phyloP scores from a whole-genome alignment of 2,888 invertebrate species.

The Chymomyza procnemis region DNA sequence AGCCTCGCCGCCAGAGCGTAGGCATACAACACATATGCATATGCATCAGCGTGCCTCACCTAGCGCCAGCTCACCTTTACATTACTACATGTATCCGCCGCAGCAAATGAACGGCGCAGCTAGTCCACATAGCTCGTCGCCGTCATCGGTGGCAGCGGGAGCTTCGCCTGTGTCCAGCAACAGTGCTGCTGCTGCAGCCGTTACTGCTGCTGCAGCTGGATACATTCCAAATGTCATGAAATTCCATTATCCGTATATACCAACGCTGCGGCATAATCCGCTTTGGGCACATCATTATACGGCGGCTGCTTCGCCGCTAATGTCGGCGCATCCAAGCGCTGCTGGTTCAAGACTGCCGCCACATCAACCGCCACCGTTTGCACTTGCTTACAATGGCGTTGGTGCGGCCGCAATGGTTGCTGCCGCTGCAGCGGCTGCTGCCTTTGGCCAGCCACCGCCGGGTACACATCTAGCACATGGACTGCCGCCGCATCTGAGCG shows the following conservation, averaged over 20 bases:
- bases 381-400: conserved; percentile 76
- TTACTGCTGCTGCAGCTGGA: conserved; percentile 74
- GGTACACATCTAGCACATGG: conserved; percentile 46
- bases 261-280: conserved; percentile 79
- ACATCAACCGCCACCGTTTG: conserved; percentile 76
- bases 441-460: conserved; percentile 58
- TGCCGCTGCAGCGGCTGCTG: conserved; percentile 66
- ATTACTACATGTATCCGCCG: conserved; percentile 77
- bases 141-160: conserved; percentile 44
- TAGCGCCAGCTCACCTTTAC: conserved; percentile 59
- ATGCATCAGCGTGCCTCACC: conserved; percentile 70
- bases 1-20: conserved; percentile 69
- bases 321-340: conserved; percentile 72
- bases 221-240: conserved; percentile 73
- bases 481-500: conserved; percentile 49
- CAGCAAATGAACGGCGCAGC: conserved; percentile 73
- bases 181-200: conserved; percentile 63
- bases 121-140: conserved; percentile 62
- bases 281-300: conserved; percentile 80
- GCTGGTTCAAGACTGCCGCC: conserved; percentile 78
- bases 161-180: conserved; percentile 45
- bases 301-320: conserved; percentile 72
- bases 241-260: conserved; percentile 77
- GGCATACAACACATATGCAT: conserved; percentile 43
- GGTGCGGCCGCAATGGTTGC: conserved; percentile 70